These are phyloP conservation scores for Acrocephalus scirpaceus DNA, from an alignment of 2,797 vertebrate species.

Conservation along the genomic window DNA sequence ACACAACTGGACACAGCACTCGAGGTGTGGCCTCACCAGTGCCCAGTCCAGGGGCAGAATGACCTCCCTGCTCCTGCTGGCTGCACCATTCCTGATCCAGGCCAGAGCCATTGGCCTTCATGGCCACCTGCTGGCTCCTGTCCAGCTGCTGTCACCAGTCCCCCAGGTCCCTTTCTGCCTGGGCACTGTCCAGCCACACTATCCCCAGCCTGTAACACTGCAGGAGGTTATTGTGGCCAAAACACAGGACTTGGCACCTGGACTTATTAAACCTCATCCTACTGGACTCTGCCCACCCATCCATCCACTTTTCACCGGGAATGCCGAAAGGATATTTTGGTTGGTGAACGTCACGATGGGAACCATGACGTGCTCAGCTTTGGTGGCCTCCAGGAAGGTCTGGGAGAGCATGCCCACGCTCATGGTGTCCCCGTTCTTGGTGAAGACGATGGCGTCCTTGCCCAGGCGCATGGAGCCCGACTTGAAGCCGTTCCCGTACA, in stretches of 20 bases:
- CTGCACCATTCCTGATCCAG: neutral
- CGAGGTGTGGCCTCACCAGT: neutral
- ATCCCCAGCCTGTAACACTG: rapidly evolving
- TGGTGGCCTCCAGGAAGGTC: slow-evolving; percentile 84
- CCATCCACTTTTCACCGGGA: neutral
- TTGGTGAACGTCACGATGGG: slow-evolving; percentile 82
- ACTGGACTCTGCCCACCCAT: neutral
- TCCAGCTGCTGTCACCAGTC: neutral
- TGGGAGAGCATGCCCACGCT: slow-evolving; percentile 94
- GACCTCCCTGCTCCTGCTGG: neutral
- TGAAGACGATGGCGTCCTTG: slow-evolving; percentile 91
- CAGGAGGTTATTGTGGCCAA: neutral
- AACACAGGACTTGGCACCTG: neutral
- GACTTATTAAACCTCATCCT: neutral
- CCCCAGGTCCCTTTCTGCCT: neutral
- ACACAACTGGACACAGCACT: too few relatives aligned
- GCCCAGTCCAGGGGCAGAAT: neutral
- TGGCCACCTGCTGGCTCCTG: neutral
- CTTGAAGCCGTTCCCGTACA: slow-evolving; percentile 97
- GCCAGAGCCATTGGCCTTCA: too few relatives aligned
- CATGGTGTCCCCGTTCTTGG: slow-evolving; percentile 81
- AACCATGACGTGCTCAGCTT: slow-evolving; percentile 85
- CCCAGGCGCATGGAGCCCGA: slow-evolving; percentile 97
- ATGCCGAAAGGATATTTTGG: slow-evolving; percentile 86
- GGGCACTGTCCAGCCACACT: neutral